Evolutionary conservation across 1,140 invertebrate genomes (phyloP).

Genomic region (Helicorthomorpha holstii): DNA sequence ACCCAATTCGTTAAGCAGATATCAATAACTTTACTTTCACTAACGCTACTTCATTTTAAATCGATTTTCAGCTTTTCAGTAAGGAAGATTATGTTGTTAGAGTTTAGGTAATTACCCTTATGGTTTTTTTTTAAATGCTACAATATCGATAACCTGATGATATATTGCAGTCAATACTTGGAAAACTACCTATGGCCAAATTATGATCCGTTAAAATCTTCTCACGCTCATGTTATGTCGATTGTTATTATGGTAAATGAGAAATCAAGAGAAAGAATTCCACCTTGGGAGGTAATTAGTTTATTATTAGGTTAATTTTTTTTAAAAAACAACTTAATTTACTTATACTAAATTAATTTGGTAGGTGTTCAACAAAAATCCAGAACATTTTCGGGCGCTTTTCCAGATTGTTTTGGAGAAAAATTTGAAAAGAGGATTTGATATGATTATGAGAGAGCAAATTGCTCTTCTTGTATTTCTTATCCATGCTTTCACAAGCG

Average conservation of each 20-base stretch:
- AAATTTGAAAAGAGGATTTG: constrained; percentile 39
- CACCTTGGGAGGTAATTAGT: constrained; percentile 67
- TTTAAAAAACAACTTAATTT: constrained; percentile 1
- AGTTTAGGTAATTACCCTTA: constrained; percentile 44
- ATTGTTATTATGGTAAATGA: constrained; percentile 97
- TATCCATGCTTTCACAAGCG: constrained; percentile 89
- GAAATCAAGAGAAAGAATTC: constrained; percentile 89
- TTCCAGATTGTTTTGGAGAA: constrained; percentile 66
- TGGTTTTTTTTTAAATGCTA: background rate
- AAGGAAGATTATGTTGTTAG: constrained; percentile 79
- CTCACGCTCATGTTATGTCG: constrained; percentile 75
- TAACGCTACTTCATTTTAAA: no score
- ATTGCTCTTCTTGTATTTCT: constrained; percentile 76
- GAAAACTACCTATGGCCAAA: constrained; percentile 98
- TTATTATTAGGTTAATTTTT: background rate
- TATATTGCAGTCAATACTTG: constrained; percentile 57
- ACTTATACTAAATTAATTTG: constrained; percentile 8
- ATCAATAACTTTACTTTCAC: no score
- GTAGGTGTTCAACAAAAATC: constrained; percentile 57
- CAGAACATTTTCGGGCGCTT: constrained; percentile 68
- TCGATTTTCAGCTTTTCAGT: constrained; percentile 49
- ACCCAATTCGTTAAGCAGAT: no score
- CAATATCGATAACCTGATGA: background rate
- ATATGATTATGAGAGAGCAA: constrained; percentile 53
- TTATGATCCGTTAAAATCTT: constrained; percentile 40